These are phyloP conservation scores for Leptopilina clavipes DNA, from an alignment of 1,140 invertebrate species.

Conservation along the genomic window DNA sequence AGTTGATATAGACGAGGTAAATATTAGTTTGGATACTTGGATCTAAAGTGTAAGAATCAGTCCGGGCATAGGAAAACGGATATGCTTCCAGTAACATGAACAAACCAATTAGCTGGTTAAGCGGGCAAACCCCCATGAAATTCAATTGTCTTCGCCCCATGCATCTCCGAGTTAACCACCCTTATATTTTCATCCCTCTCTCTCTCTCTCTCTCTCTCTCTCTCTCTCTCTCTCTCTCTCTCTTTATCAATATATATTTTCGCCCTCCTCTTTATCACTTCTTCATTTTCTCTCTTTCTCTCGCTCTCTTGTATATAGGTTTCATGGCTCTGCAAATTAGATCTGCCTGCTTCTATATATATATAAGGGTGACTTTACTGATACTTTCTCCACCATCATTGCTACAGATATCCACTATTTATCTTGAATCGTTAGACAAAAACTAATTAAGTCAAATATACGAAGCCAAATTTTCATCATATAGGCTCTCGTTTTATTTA, in stretches of 20 bases:
- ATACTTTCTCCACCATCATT: slow-evolving; percentile 12
- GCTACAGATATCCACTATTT: background rate
- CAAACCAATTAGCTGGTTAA: slow-evolving; percentile 74
- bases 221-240: slow-evolving; percentile 54
- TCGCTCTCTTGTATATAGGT: background rate
- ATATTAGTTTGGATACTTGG: slow-evolving; percentile 6
- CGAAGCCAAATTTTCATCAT: no score
- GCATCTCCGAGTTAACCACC: slow-evolving; percentile 66
- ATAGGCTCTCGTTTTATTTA: background rate
- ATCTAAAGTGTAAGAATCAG: slow-evolving; percentile 34
- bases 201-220: slow-evolving; percentile 45
- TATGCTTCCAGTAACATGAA: slow-evolving; percentile 63
- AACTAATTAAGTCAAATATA: no score
- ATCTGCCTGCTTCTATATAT: background rate
- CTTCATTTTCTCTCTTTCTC: slow-evolving; percentile 34
- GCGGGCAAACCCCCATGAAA: slow-evolving; percentile 73
- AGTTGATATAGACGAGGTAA: background rate
- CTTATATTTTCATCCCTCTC: slow-evolving; percentile 70
- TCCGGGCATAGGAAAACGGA: slow-evolving; percentile 54
- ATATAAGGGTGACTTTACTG: slow-evolving; percentile 1
- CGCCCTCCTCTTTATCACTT: slow-evolving; percentile 48
- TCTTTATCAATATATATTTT: slow-evolving; percentile 42
- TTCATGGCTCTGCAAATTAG: slow-evolving; percentile 19
- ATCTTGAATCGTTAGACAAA: background rate
- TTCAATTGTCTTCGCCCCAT: slow-evolving; percentile 73